These are phyloP conservation scores for Xestoiulus laeticollis DNA, from an alignment of 2,888 invertebrate species.

Conservation along the genomic window DNA sequence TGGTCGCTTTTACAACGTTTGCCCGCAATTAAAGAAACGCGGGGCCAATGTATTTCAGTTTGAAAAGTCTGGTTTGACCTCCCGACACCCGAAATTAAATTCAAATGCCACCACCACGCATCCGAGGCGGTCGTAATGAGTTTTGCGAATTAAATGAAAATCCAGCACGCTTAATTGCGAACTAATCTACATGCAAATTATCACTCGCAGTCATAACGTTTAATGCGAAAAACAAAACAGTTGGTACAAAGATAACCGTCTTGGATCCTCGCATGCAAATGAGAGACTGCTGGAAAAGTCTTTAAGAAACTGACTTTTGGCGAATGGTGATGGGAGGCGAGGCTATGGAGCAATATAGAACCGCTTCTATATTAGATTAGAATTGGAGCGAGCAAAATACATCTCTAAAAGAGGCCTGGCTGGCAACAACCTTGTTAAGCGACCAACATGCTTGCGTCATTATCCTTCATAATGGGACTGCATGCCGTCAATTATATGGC, in stretches of 20 bases:
- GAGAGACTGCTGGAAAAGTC: too few species aligned
- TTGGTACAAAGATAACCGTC: not conserved
- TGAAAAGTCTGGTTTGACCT: not conserved
- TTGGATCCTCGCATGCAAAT: not conserved
- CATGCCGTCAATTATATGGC: slow-evolving; percentile 50
- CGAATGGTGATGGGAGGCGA: not conserved
- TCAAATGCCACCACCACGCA: slow-evolving; percentile 10
- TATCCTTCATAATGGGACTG: slow-evolving; percentile 42
- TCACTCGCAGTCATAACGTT: slow-evolving; percentile 33
- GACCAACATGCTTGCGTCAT: slow-evolving; percentile 16
- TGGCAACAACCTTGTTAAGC: slow-evolving; percentile 29
- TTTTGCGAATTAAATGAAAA: slow-evolving; percentile 34
- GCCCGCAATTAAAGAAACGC: slow-evolving; percentile 12
- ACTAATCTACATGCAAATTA: slow-evolving; percentile 37
- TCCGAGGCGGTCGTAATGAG: not conserved
- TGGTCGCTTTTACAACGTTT: not conserved
- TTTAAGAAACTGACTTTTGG: not conserved
- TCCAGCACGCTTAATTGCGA: slow-evolving; percentile 34
- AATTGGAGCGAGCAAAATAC: slow-evolving; percentile 5
- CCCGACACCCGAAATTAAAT: slow-evolving; percentile 33
- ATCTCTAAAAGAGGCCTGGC: slow-evolving; percentile 6
- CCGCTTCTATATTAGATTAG: slow-evolving; percentile 24
- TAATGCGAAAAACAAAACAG: slow-evolving; percentile 14
- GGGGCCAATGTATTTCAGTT: not conserved
- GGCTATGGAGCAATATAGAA: too few species aligned